Percentiles rank a stretch among this genome's conserved stretches.
Conservation (phyloP, 2,888 invertebrate genomes). For the Lithophane socia region DNA sequence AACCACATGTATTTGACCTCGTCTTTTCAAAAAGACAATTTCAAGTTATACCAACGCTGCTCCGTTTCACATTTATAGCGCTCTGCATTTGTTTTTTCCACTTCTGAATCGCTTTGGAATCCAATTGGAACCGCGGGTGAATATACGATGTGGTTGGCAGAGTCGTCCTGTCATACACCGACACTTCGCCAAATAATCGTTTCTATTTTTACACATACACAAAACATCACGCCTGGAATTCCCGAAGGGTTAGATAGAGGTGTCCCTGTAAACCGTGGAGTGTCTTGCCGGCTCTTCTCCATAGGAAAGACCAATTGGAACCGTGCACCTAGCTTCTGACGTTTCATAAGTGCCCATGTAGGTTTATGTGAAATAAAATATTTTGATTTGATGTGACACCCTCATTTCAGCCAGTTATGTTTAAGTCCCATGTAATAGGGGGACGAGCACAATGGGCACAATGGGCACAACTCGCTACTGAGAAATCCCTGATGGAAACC, state of each 20-base stretch:
- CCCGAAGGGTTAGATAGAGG: too few species aligned
- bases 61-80: slow-evolving; percentile 25
- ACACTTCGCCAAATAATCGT: slow-evolving; percentile 18
- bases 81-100: slow-evolving; percentile 46
- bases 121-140: slow-evolving; percentile 39
- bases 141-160: slow-evolving; percentile 8
- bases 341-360: too few species aligned
- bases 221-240: background rate
- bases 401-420: too few species aligned
- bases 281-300: too few species aligned
- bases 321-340: too few species aligned
- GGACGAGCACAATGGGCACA: too few species aligned
- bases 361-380: too few species aligned
- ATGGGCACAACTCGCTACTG: background rate
- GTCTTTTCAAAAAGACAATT: slow-evolving; percentile 37
- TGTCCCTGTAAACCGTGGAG: too few species aligned
- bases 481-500: background rate
- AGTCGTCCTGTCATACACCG: slow-evolving; percentile 13
- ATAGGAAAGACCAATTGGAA: too few species aligned
- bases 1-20: slow-evolving; percentile 2
- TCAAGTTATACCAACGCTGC: slow-evolving; percentile 26
- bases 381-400: too few species aligned
- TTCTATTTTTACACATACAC: slow-evolving; percentile 2
- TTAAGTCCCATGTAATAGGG: background rate
- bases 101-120: slow-evolving; percentile 41